phyloP scores from a whole-genome alignment of 2,888 invertebrate species.

The Diadegma fenestrale region DNA sequence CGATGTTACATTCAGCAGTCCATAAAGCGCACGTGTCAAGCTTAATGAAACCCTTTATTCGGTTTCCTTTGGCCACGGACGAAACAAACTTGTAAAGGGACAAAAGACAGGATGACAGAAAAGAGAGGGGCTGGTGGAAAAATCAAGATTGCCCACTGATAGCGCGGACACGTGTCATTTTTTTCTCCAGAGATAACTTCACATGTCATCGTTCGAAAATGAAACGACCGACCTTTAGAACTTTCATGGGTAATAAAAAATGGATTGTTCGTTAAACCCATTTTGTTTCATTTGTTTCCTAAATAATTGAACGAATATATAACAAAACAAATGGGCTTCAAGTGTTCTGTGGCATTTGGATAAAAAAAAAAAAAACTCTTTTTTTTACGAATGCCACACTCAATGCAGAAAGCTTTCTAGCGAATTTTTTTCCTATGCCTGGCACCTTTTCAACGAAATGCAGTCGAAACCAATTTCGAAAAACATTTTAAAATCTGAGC shows the following conservation, averaged over 20 bases:
- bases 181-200: neutral
- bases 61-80: neutral
- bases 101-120: neutral
- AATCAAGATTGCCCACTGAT: neutral
- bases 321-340: neutral
- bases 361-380: neutral
- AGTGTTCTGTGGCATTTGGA: neutral
- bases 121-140: neutral
- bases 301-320: neutral
- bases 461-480: neutral
- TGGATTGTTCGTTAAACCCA: neutral
- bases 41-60: neutral
- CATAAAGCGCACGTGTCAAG: constrained; percentile 22
- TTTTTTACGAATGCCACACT: neutral
- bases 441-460: neutral
- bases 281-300: neutral
- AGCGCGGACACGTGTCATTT: constrained; percentile 10
- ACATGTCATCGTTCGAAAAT: neutral
- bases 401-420: neutral
- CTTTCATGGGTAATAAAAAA: neutral
- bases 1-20: neutral
- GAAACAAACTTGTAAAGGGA: neutral
- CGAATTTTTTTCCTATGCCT: neutral
- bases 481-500: neutral
- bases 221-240: neutral